A percentile compares a stretch with the other conserved stretches of the same genome.
These are phyloP conservation scores for Papilio elwesi DNA, from an alignment of 2,888 invertebrate genomes.

Conservation along the genomic window DNA sequence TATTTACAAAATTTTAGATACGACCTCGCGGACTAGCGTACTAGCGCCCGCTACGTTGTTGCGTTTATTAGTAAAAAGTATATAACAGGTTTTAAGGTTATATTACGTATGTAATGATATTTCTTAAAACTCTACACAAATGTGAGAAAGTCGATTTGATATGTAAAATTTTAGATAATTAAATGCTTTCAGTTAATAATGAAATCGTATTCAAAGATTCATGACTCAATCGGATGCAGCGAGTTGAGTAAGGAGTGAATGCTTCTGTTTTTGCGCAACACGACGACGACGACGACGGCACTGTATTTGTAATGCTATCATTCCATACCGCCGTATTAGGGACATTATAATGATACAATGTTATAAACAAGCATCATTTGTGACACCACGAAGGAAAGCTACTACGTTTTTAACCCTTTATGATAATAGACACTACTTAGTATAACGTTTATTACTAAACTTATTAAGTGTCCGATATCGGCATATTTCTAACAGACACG, in stretches of 20 bases:
- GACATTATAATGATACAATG: constrained; percentile 6
- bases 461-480: not conserved
- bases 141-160: not conserved
- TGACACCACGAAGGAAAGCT: not conserved
- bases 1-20: too few species aligned
- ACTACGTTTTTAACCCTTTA: not conserved
- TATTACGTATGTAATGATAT: too few species aligned
- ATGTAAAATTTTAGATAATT: not conserved
- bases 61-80: too few species aligned
- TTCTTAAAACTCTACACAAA: too few species aligned
- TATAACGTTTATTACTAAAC: not conserved
- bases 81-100: too few species aligned
- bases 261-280: constrained; percentile 24
- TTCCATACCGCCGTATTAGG: constrained; percentile 6
- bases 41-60: too few species aligned
- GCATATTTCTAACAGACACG: too few species aligned
- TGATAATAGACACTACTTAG: not conserved
- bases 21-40: too few species aligned
- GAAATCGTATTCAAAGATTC: constrained; percentile 1
- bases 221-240: constrained; percentile 27
- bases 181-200: not conserved
- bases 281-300: not conserved
- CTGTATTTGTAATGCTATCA: not conserved
- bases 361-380: not conserved
- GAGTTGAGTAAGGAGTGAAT: constrained; percentile 15